A percentile compares a stretch with the other conserved stretches of the same genome.
phyloP scores from a whole-genome alignment of 2,888 invertebrate species.

The Melanchra persicariae region DNA sequence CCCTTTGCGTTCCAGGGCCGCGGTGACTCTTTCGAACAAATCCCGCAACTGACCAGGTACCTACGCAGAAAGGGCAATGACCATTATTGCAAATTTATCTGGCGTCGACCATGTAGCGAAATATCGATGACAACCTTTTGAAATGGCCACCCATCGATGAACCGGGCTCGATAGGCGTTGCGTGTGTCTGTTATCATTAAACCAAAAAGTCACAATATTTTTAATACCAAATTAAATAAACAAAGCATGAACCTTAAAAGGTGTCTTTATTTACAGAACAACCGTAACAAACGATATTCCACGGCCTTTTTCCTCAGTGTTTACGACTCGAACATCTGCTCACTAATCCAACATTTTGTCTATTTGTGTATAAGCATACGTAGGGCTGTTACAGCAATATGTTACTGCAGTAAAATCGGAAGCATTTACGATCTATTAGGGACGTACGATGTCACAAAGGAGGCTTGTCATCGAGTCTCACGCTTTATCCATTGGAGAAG shows the following conservation, averaged over 20 bases:
- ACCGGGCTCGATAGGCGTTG: no score
- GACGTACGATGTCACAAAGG: slow-evolving; percentile 26
- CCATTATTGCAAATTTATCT: no score
- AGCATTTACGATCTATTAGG: slow-evolving; percentile 42
- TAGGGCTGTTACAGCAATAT: slow-evolving; percentile 37
- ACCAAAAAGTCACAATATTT: no score
- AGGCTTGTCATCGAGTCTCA: background rate
- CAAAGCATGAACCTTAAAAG: background rate
- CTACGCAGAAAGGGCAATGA: no score
- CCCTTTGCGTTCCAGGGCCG: no score
- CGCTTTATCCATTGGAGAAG: slow-evolving; percentile 1
- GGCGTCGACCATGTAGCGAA: no score
- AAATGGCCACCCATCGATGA: no score
- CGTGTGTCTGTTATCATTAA: no score
- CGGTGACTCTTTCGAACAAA: no score
- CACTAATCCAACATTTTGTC: slow-evolving; percentile 53
- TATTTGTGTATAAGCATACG: slow-evolving; percentile 37
- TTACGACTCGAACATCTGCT: slow-evolving; percentile 54
- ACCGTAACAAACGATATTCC: slow-evolving; percentile 16
- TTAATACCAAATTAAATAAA: background rate
- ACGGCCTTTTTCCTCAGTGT: slow-evolving; percentile 40
- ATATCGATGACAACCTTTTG: no score
- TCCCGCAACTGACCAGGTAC: no score
- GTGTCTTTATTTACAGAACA: background rate
- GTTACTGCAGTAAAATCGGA: slow-evolving; percentile 53